Conservation (phyloP, 2,797 vertebrate genomes). For the Aldrovandia affinis region DNA sequence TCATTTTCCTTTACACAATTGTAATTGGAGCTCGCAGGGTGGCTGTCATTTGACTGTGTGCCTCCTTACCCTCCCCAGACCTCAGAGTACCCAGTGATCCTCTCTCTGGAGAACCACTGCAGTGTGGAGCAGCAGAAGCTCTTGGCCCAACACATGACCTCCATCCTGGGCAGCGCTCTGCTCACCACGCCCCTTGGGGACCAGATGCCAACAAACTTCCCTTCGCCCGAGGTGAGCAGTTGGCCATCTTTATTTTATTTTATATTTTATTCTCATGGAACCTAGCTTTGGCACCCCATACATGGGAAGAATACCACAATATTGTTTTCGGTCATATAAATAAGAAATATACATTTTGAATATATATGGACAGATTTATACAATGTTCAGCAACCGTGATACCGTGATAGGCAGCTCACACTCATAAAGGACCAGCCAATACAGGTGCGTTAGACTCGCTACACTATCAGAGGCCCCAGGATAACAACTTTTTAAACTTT, state of each 20-base stretch:
- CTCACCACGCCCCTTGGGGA: slow-evolving; percentile 76
- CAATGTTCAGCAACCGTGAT: too few species aligned
- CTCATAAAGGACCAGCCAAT: too few species aligned
- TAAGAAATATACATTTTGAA: too few species aligned
- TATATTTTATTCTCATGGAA: neutral
- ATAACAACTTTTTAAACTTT: too few species aligned
- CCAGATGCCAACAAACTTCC: slow-evolving; percentile 73
- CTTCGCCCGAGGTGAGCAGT: slow-evolving; percentile 86
- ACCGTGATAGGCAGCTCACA: too few species aligned
- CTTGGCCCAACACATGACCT: slow-evolving; percentile 83
- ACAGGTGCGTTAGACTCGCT: too few species aligned
- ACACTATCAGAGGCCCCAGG: too few species aligned
- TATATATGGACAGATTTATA: too few species aligned
- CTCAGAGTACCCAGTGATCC: slow-evolving; percentile 89
- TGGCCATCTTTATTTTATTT: neutral
- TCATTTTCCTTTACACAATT: neutral
- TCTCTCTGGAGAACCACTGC: slow-evolving; percentile 98
- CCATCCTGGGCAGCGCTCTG: slow-evolving; percentile 84
- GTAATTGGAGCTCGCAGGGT: neutral
- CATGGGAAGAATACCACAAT: neutral
- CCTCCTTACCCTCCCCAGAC: slow-evolving; percentile 65
- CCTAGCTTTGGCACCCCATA: neutral
- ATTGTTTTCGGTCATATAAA: neutral
- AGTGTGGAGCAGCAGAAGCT: slow-evolving; percentile 85
- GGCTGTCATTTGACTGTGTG: neutral